phyloP scores from a whole-genome alignment of 2,888 invertebrate species.

The Andrena minutula region DNA sequence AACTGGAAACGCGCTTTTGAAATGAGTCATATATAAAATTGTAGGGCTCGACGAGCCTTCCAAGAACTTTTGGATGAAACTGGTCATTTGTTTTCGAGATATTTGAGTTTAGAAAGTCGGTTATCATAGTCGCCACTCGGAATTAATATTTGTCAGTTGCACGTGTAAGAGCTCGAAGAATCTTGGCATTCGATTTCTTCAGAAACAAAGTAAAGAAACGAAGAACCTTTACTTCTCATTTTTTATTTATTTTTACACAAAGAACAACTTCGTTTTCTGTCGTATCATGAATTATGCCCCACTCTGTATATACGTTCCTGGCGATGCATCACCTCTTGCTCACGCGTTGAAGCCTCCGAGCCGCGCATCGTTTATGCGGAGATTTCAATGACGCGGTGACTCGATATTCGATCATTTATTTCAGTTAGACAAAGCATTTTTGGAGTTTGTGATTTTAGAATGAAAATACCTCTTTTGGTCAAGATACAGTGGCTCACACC shows the following conservation, averaged over 20 bases:
- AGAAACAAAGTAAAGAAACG: background rate
- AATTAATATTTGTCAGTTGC: too few relatives aligned
- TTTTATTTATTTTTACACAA: conserved; percentile 3
- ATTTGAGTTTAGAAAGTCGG: too few relatives aligned
- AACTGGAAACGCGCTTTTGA: too few relatives aligned
- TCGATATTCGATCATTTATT: background rate
- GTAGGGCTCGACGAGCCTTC: too few relatives aligned
- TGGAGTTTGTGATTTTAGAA: too few relatives aligned
- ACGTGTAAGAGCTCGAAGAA: background rate
- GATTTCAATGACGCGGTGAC: conserved; percentile 3
- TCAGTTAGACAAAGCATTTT: too few relatives aligned
- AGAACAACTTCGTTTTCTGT: background rate
- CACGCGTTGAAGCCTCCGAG: conserved; percentile 21
- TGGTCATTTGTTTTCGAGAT: too few relatives aligned
- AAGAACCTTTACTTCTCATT: background rate
- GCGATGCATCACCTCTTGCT: background rate
- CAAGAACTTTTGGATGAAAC: too few relatives aligned
- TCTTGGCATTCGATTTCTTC: background rate
- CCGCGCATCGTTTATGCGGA: background rate
- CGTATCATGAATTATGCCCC: background rate
- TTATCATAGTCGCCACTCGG: too few relatives aligned
- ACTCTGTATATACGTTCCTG: background rate
- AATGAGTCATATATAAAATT: too few relatives aligned
- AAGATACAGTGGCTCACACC: too few relatives aligned
- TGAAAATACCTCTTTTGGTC: too few relatives aligned